Evolutionary conservation across 2,113 vertebrate species (phyloP).

Genomic region (Morphnarchus princeps): DNA sequence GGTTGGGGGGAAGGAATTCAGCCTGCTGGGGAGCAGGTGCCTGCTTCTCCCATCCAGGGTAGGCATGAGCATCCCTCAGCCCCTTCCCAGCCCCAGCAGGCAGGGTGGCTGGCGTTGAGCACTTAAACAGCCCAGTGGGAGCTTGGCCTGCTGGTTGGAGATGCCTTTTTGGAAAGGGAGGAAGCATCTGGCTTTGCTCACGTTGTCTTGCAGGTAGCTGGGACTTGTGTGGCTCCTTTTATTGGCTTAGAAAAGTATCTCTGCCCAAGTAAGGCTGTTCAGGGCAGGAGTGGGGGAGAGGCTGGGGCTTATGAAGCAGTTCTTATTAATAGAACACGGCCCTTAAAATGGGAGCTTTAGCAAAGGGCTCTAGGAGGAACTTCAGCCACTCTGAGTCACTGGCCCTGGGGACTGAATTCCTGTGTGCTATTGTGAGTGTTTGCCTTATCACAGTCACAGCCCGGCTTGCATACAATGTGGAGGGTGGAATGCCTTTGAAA

Average conservation of each 20-base stretch:
- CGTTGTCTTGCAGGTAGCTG: neutral
- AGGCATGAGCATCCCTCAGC: neutral
- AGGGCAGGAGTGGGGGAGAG: neutral
- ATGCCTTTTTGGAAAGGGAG: neutral
- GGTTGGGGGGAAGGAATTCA: neutral
- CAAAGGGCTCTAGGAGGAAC: conserved; percentile 23
- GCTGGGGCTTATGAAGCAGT: neutral
- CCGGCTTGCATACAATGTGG: neutral
- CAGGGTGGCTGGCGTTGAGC: rapidly evolving
- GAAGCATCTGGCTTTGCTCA: neutral
- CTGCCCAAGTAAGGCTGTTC: neutral
- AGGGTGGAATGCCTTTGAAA: conserved; percentile 15
- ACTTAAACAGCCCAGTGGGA: neutral
- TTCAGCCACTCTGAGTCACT: conserved; percentile 1
- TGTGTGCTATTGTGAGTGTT: conserved; percentile 20
- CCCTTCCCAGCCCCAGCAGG: neutral
- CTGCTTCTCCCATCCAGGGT: neutral
- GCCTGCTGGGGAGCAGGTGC: neutral
- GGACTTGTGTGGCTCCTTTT: neutral
- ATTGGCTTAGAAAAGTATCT: conserved; percentile 26
- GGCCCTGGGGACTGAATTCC: conserved; percentile 45
- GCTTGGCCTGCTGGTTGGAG: neutral
- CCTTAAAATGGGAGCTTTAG: neutral
- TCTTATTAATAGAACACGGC: conserved; percentile 37
- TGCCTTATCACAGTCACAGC: neutral